phyloP scores from a whole-genome alignment of 2,113 vertebrate species.

The Pseudopipra pipra region DNA sequence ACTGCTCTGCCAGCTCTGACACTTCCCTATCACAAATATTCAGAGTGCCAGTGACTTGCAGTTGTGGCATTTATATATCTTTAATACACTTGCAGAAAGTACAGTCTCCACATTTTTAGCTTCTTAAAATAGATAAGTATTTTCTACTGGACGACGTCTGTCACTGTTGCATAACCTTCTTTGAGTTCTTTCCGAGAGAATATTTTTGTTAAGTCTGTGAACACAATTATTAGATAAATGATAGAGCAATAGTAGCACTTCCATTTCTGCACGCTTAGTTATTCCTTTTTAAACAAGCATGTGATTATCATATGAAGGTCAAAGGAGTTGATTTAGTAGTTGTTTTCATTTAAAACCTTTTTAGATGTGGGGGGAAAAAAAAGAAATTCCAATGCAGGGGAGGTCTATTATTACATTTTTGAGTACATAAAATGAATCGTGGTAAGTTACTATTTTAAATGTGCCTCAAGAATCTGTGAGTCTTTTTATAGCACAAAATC shows the following conservation, averaged over 20 bases:
- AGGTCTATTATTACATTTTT: background rate
- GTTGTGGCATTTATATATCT: background rate
- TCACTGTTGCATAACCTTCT: background rate
- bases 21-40: background rate
- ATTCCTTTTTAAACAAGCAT: background rate
- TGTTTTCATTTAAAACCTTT: background rate
- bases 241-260: background rate
- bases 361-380: background rate
- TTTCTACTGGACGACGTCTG: background rate
- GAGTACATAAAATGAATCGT: background rate
- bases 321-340: background rate
- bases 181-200: background rate
- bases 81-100: background rate
- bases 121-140: background rate
- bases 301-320: background rate
- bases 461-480: background rate
- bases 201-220: background rate
- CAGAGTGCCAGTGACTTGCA: background rate
- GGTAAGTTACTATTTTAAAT: constrained; percentile 25
- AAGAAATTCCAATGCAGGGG: background rate
- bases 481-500: constrained; percentile 5
- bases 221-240: background rate
- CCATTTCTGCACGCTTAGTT: background rate
- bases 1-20: background rate
- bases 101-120: background rate